Evolutionary conservation across 2,888 invertebrate genomes (phyloP).

Genomic region (Neoitamus cyanurus): DNA sequence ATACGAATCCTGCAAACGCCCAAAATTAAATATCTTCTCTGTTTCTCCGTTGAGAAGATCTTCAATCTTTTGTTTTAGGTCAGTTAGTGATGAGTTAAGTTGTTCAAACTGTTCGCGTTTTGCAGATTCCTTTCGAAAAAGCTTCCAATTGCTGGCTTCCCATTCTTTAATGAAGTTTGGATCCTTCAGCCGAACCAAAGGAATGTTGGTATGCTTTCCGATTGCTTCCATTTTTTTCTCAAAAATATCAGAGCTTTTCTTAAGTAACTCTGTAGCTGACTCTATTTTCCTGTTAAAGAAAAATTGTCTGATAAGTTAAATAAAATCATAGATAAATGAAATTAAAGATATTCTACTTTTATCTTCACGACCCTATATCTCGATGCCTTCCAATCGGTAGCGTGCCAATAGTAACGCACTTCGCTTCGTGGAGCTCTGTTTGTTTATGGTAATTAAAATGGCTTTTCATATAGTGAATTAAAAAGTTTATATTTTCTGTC

Average conservation of each 20-base stretch:
- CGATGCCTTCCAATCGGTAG: too few species aligned
- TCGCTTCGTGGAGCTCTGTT: too few species aligned
- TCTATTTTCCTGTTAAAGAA: conserved; percentile 53
- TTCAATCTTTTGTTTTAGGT: conserved; percentile 59
- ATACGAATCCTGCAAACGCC: background rate
- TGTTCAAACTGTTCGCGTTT: conserved; percentile 47
- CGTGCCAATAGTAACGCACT: too few species aligned
- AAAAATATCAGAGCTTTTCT: background rate
- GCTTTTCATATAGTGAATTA: too few species aligned
- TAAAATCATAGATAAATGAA: too few species aligned
- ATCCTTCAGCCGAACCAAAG: background rate
- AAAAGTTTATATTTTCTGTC: too few species aligned
- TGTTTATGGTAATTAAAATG: too few species aligned
- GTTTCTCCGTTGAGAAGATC: conserved; percentile 58
- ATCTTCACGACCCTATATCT: too few species aligned
- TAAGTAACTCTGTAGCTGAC: conserved; percentile 39
- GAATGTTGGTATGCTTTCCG: background rate
- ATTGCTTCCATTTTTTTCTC: background rate
- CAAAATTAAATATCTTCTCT: conserved; percentile 39
- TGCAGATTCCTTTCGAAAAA: conserved; percentile 53
- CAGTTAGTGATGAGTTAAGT: conserved; percentile 52
- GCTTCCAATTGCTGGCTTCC: conserved; percentile 53
- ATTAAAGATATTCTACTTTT: too few species aligned
- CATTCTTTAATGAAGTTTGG: background rate
- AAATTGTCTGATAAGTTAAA: too few species aligned